phyloP scores from a whole-genome alignment of 1,140 invertebrate genomes.

The Diabrotica undecimpunctata region DNA sequence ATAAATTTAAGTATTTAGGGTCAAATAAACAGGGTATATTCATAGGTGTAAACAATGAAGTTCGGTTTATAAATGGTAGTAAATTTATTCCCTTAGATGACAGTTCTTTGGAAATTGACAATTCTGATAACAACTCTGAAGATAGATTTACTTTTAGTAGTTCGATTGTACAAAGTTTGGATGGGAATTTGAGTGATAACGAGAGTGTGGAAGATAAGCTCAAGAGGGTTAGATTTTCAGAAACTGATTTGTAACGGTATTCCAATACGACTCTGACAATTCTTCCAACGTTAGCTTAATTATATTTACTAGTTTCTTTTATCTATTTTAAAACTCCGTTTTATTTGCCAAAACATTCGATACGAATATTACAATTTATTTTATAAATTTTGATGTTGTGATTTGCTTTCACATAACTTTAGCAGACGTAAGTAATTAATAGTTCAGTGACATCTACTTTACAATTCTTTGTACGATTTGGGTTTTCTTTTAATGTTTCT shows the following conservation, averaged over 20 bases:
- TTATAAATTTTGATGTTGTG: no score
- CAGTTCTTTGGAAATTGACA: conserved; percentile 22
- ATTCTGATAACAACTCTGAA: conserved; percentile 22
- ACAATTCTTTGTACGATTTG: no score
- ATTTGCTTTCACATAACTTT: no score
- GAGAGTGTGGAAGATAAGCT: conserved; percentile 3
- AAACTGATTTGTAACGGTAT: conserved; percentile 8
- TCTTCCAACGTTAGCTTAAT: conserved; percentile 6
- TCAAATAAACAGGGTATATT: conserved; percentile 32
- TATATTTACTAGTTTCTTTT: no score
- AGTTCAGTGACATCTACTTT: no score
- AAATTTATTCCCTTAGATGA: conserved; percentile 28
- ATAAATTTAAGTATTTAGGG: conserved; percentile 58
- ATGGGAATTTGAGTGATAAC: conserved; percentile 33
- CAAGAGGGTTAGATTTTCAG: conserved; percentile 22
- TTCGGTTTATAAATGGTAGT: conserved; percentile 30
- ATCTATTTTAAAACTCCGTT: no score
- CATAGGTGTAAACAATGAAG: conserved; percentile 23
- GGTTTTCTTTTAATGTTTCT: no score
- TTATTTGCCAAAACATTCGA: no score
- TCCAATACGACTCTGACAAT: not conserved
- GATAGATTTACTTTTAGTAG: conserved; percentile 48
- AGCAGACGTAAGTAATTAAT: no score
- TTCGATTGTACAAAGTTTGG: conserved; percentile 46
- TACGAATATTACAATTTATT: no score